A percentile compares a stretch with the other conserved stretches of the same genome.
phyloP scores from a whole-genome alignment of 2,797 vertebrate species.

The Gallinago nigripennis region DNA sequence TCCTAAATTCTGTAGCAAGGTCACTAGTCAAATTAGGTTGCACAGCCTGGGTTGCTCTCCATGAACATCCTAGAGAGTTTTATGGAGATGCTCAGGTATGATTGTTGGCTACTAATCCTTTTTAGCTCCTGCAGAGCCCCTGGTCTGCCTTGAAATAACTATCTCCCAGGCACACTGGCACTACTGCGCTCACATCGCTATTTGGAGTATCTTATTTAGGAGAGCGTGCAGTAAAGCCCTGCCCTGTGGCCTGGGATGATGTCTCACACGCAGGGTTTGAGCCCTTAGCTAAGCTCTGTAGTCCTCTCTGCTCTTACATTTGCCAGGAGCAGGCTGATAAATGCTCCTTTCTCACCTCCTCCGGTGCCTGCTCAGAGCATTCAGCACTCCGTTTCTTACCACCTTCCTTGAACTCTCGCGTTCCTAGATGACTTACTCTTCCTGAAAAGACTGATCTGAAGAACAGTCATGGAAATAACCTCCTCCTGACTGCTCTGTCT shows the following conservation, averaged over 20 bases:
- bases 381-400: not conserved
- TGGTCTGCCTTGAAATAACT: not conserved
- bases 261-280: not conserved
- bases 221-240: not conserved
- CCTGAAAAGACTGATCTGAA: not conserved
- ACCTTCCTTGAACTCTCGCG: not conserved
- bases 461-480: not conserved
- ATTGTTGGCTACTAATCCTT: not conserved
- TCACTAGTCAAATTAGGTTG: not conserved
- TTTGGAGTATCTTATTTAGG: rapidly evolving
- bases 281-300: not conserved
- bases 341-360: not conserved
- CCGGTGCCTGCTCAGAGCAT: not conserved
- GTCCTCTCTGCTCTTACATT: not conserved
- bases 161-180: not conserved
- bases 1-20: not conserved
- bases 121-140: not conserved
- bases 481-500: not conserved
- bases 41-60: not conserved
- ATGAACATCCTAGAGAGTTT: not conserved
- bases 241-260: not conserved
- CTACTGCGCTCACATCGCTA: rapidly evolving
- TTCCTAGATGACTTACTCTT: not conserved
- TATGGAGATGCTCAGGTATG: not conserved
- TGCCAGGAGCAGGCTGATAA: not conserved